A percentile compares a stretch with the other conserved stretches of the same genome.
phyloP scores from a whole-genome alignment of 1,140 invertebrate genomes.

The Formica selysi region DNA sequence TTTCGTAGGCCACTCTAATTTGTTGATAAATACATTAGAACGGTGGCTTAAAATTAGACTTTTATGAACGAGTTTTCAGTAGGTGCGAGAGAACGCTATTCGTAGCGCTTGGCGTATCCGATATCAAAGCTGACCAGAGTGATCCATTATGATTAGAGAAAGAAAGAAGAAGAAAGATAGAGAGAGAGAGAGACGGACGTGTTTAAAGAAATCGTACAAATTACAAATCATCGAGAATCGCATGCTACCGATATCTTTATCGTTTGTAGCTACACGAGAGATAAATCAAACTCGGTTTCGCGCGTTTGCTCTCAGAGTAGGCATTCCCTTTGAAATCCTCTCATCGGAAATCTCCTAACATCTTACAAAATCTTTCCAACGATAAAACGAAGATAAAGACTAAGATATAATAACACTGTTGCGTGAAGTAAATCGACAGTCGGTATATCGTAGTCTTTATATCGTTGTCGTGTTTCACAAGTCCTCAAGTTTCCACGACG shows the following conservation, averaged over 20 bases:
- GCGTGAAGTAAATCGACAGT: not conserved
- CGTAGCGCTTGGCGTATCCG: constrained; percentile 71
- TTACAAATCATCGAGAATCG: constrained; percentile 32
- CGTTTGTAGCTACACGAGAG: constrained; percentile 37
- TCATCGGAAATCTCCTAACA: not conserved
- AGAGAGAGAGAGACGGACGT: not conserved
- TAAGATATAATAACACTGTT: not conserved
- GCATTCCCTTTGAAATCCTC: not conserved
- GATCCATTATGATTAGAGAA: constrained; percentile 61
- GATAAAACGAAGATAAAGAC: not conserved
- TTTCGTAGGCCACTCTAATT: constrained; percentile 64
- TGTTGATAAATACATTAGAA: constrained; percentile 78
- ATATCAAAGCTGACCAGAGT: constrained; percentile 73
- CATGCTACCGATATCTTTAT: constrained; percentile 17
- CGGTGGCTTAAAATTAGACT: constrained; percentile 78
- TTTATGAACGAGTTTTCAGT: constrained; percentile 74
- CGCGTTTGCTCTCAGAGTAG: not conserved
- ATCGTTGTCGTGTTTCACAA: not conserved
- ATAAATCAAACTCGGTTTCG: constrained; percentile 38
- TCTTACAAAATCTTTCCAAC: not conserved
- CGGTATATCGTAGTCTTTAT: not conserved
- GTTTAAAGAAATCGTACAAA: constrained; percentile 17
- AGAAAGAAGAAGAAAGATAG: not conserved
- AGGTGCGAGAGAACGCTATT: constrained; percentile 66
- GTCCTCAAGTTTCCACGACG: not conserved